Base-by-base conservation (phyloP, 2,113 vertebrate species). In the Columba livia region DNA sequence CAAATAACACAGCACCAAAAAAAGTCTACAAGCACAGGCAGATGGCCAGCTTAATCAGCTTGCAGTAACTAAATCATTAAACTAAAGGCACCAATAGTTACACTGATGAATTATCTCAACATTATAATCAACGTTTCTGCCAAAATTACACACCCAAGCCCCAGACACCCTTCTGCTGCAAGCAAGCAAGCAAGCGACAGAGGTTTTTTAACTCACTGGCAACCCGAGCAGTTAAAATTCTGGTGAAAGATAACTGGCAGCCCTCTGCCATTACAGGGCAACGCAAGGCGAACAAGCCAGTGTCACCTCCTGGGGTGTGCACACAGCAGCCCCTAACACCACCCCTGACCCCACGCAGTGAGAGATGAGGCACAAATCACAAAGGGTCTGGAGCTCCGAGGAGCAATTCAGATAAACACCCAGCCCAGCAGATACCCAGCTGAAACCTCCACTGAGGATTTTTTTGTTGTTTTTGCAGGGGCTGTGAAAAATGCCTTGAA, bases 1-100 rank as follows among this genome's bases (percentile, higher is more conserved):
- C 88, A 94, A 61, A 83, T 40, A 91, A 17, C 60, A 31, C 84
- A 85, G 72, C 61, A 14, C 71, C 2, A 1, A 73, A 66, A 66
- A 34, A 95, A 91, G 86, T 58, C 91, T 51, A 89, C 53, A 20
- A 1, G 54, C 72, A 89, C 83, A 79, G 80, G 89, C 89, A 83
- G 71, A 71, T 48, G 44, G 64, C 90, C 89, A 90, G 54, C 32
- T 89, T 84, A 19, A 73, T 23, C 78, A 91, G 91, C 58, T 60
- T 60, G 65, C 72, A 44, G 72, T 19, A 95, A 74, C 83, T 77
- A 80, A 93, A 44, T 50, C 32, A 15, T 81, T 71, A 60, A 51
- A 70, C n/a, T 58, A 65, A 85, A 89, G 77, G 79, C 61, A 95
- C 44, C 34, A 65, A 66, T 4, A 38, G 58, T 91, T 89, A 69